Evolutionary conservation across 2,113 vertebrate species (phyloP).

Genomic region (Upupa epops): DNA sequence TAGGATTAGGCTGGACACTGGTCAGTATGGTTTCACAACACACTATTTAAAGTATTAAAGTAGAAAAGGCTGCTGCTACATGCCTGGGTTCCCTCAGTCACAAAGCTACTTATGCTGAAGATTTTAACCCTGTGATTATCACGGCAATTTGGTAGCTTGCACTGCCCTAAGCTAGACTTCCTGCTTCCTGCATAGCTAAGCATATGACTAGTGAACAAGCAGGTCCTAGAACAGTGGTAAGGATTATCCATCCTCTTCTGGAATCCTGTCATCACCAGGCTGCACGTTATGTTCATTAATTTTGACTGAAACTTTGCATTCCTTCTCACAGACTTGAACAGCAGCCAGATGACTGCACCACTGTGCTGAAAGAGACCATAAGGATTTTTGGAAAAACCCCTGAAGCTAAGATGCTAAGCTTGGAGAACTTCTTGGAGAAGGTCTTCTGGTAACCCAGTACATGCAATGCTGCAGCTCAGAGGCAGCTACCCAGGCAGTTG

Average conservation of each 20-base stretch:
- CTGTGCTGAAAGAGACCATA: not conserved
- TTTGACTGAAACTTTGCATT: not conserved
- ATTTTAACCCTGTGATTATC: not conserved
- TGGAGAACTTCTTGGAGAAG: no score
- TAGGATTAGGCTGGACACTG: not conserved
- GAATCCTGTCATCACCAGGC: not conserved
- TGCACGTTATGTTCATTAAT: not conserved
- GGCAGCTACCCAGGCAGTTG: not conserved
- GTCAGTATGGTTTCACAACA: not conserved
- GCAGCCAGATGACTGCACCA: not conserved
- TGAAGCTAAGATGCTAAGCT: not conserved
- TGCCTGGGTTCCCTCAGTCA: not conserved
- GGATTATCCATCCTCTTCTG: not conserved
- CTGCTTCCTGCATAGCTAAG: not conserved
- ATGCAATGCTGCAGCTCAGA: not conserved
- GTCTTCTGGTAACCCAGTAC: not conserved
- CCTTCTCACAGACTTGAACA: not conserved
- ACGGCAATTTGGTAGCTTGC: not conserved
- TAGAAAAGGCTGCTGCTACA: no score
- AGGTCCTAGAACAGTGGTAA: not conserved
- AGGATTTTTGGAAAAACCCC: not conserved
- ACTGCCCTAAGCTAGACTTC: not conserved
- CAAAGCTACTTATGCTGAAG: not conserved
- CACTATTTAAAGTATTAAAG: not conserved
- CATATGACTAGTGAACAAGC: not conserved